phyloP scores from a whole-genome alignment of 2,888 invertebrate species.

The Polylopha cassiicola region DNA sequence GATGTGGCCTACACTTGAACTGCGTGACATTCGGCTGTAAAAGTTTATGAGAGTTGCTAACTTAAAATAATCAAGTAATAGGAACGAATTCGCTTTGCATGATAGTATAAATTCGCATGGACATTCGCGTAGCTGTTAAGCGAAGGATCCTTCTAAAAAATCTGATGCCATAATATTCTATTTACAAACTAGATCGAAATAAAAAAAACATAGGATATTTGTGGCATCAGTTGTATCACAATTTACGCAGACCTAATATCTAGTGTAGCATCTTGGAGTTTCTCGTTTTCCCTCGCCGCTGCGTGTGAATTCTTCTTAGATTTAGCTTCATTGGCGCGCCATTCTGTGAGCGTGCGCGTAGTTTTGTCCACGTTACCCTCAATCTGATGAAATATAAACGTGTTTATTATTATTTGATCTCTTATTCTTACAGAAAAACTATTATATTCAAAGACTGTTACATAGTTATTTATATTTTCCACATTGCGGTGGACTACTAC shows the following conservation, averaged over 20 bases:
- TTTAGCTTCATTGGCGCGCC: constrained; percentile 91
- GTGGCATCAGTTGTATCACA: constrained; percentile 33
- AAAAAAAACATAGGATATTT: constrained; percentile 30
- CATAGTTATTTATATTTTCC: too few relatives aligned
- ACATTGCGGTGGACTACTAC: too few relatives aligned
- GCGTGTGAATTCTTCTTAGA: constrained; percentile 92
- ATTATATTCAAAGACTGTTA: too few relatives aligned
- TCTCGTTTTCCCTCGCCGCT: constrained; percentile 93
- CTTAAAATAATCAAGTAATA: background rate
- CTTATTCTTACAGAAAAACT: too few relatives aligned
- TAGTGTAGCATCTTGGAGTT: constrained; percentile 85
- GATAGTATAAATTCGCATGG: constrained; percentile 32
- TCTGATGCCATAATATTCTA: constrained; percentile 33
- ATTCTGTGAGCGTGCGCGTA: constrained; percentile 87
- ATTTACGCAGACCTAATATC: constrained; percentile 61
- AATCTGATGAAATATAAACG: constrained; percentile 59
- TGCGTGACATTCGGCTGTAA: constrained; percentile 66
- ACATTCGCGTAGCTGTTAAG: constrained; percentile 36
- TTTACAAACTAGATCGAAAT: constrained; percentile 5
- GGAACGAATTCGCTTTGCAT: constrained; percentile 36
- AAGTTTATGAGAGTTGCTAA: constrained; percentile 10
- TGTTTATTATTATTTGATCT: too few relatives aligned
- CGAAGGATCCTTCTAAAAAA: constrained; percentile 56
- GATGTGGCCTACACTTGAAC: constrained; percentile 77
- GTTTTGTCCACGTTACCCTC: constrained; percentile 91